phyloP scores from a whole-genome alignment of 2,113 vertebrate species.

The Phyllopteryx taeniolatus region DNA sequence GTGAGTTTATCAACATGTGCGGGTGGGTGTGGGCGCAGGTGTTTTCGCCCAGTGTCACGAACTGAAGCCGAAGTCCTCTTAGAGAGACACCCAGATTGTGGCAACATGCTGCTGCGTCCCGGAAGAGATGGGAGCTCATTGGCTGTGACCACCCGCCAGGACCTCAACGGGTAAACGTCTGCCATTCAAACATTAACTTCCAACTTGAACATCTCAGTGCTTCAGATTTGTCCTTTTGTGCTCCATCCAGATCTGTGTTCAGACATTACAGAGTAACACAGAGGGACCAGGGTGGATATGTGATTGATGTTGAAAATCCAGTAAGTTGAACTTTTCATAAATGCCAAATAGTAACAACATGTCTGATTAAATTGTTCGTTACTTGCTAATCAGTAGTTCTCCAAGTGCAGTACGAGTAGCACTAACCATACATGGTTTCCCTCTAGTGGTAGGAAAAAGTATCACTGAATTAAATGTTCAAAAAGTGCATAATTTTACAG shows the following conservation, averaged over 20 bases:
- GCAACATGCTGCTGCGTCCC: slow-evolving; percentile 82
- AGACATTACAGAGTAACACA: slow-evolving; percentile 82
- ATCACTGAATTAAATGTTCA: too few species aligned
- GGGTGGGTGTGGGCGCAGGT: slow-evolving; percentile 62
- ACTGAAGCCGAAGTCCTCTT: slow-evolving; percentile 81
- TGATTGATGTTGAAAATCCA: slow-evolving; percentile 82
- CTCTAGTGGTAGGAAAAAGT: too few species aligned
- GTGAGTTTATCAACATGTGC: background rate
- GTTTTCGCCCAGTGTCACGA: slow-evolving; percentile 80
- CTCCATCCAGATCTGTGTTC: slow-evolving; percentile 63
- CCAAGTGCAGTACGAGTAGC: too few species aligned
- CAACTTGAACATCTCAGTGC: background rate
- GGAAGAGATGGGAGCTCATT: slow-evolving; percentile 74
- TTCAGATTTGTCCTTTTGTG: slow-evolving; percentile 6
- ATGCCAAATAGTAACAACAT: background rate
- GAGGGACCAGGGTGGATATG: slow-evolving; percentile 73
- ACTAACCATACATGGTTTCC: too few species aligned
- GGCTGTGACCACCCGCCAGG: slow-evolving; percentile 80
- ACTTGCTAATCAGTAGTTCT: too few species aligned
- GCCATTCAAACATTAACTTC: background rate
- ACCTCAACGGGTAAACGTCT: slow-evolving; percentile 73
- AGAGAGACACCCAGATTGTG: slow-evolving; percentile 77
- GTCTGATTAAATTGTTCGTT: background rate
- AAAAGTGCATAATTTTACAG: too few species aligned
- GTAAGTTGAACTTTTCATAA: slow-evolving; percentile 64